These are phyloP conservation scores for Hylomyscus alleni DNA, from an alignment of 2,797 vertebrate species.

Conservation along the genomic window DNA sequence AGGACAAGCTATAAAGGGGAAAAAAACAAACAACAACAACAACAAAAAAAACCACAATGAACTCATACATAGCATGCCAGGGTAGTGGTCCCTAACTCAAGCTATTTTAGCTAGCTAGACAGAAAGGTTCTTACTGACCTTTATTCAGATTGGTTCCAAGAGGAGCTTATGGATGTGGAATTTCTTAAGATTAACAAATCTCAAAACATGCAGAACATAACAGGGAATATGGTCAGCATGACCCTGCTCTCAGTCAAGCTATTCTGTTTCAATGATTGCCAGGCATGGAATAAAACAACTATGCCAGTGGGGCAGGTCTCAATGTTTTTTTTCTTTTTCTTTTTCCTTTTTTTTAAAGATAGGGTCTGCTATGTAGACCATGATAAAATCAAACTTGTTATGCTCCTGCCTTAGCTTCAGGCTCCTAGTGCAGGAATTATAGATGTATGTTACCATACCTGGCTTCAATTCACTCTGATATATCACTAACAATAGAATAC, in stretches of 20 bases:
- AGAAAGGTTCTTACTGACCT: neutral
- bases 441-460: neutral
- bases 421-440: neutral
- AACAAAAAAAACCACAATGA: neutral
- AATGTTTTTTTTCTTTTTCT: neutral
- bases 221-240: too few species aligned
- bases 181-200: too few species aligned
- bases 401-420: neutral
- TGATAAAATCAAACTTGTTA: neutral
- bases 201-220: too few species aligned
- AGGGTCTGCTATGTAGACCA: neutral
- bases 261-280: too few species aligned
- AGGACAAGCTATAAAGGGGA: neutral
- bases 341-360: neutral
- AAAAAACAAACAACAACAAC: neutral
- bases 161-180: too few species aligned
- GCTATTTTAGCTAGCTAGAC: neutral
- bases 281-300: too few species aligned
- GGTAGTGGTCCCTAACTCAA: neutral
- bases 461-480: neutral
- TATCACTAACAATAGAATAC: neutral
- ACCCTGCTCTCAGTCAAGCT: too few species aligned
- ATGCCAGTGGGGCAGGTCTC: too few species aligned
- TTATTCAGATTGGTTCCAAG: neutral
- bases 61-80: neutral